Evolutionary conservation across 2,797 vertebrate genomes (phyloP), one percentile per base, ranked within the genome.

Genomic region (Acanthornis magna): DNA sequence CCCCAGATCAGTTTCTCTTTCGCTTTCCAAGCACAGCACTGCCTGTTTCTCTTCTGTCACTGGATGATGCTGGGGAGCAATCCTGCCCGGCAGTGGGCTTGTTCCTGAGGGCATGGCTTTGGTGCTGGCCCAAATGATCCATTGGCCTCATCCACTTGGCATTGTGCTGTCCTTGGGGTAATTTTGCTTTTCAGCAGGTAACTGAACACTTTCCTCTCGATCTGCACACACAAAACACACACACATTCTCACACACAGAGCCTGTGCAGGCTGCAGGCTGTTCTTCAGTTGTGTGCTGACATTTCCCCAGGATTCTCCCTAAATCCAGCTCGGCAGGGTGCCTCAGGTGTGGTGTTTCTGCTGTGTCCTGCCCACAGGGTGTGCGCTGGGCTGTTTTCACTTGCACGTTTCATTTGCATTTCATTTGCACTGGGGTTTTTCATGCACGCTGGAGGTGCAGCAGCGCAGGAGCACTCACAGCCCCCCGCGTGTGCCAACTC

Each of bases 241-340:
- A 32, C 13, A 27, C 1, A 2, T 10, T 2, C 23, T 9, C 3
- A 29, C 8, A 13, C 18, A 43, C 10, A 72, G 27, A 30, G 8
- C 9, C 57, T 53, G 34, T 26, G 21, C 78, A 47, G 30, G 34
- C 23, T 62, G 36, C 32, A 47, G 26, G 22, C 38, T 75, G n/a
- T 23, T 38, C 22, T 9, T 65, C 32, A 66, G 10, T 17, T 27
- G 1, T 1, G 1, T 36, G 25, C 4, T 47, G 43, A 16, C 15
- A 14, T 30, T 61, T 60, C 66, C 30, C 3, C 2, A n/a, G 26
- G 5, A 10, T 30, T 29, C 26, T 57, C 34, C 45, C 76, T 11
- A 73, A 43, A 21, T 15, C 16, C 18, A 8, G 14, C 21, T 4
- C n/a, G 17, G 30, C 25, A 10, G 11, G 11, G 57, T 61, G 29